Percentiles rank a stretch among this genome's conserved stretches.
Evolutionary conservation across 2,888 invertebrate genomes (phyloP).

Genomic region (Scaeva pyrastri): DNA sequence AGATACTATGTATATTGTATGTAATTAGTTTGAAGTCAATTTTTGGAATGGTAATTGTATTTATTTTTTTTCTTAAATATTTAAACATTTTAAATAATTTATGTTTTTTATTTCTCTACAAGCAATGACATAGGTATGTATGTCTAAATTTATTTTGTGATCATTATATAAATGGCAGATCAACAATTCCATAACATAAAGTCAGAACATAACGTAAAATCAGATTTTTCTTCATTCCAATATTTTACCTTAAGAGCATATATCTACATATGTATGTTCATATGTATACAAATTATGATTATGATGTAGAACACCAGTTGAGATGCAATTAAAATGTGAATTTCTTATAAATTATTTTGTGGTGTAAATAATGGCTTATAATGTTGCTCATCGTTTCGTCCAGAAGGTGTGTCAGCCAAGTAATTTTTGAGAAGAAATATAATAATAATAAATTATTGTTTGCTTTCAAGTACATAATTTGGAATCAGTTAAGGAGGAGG

Average conservation of each 20-base stretch:
- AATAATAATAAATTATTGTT: constrained; percentile 76
- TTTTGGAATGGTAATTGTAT: no score
- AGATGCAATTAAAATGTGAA: constrained; percentile 70
- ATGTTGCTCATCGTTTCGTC: constrained; percentile 50
- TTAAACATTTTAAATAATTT: no score
- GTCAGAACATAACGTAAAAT: neutral
- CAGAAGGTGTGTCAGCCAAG: constrained; percentile 63
- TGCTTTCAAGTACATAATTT: constrained; percentile 74
- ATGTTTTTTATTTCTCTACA: no score
- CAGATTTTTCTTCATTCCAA: constrained; percentile 1
- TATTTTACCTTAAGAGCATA: neutral
- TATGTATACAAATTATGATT: constrained; percentile 10
- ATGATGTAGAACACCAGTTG: constrained; percentile 67
- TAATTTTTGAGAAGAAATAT: constrained; percentile 60
- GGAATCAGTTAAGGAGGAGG: constrained; percentile 74
- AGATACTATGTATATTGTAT: no score
- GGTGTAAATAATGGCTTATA: constrained; percentile 68
- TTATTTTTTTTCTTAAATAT: no score
- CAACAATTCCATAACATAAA: neutral
- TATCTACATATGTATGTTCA: neutral
- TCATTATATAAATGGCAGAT: no score
- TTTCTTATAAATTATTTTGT: constrained; percentile 39
- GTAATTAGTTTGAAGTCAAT: no score
- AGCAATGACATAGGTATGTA: no score
- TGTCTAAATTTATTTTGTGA: no score